Percentiles rank a stretch among this genome's conserved stretches.
Conservation (phyloP, 2,113 vertebrate species). For the Perca schrenkii region DNA sequence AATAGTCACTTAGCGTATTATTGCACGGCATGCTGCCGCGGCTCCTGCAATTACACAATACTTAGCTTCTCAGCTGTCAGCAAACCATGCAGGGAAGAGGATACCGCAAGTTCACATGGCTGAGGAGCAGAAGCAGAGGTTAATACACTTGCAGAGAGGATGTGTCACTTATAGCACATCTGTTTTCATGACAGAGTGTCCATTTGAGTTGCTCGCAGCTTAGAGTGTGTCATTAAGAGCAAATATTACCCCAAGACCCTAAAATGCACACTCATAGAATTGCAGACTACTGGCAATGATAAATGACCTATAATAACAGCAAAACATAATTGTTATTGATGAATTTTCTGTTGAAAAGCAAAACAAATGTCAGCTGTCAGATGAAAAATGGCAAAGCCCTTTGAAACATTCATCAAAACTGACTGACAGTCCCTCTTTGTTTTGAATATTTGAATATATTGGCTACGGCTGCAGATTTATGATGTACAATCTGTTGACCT, state of each 20-base stretch:
- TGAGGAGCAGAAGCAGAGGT: slow-evolving; percentile 50
- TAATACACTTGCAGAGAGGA: slow-evolving; percentile 43
- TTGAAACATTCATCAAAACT: slow-evolving; percentile 29
- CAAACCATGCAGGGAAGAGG: slow-evolving; percentile 44
- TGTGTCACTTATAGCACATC: slow-evolving; percentile 47
- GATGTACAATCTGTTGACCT: slow-evolving; percentile 2
- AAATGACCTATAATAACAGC: slow-evolving; percentile 21
- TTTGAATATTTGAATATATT: slow-evolving; percentile 39
- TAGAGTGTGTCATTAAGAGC: neutral
- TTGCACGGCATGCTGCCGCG: slow-evolving; percentile 59
- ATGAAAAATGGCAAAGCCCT: slow-evolving; percentile 42
- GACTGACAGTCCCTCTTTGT: neutral
- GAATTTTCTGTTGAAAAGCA: slow-evolving; percentile 18
- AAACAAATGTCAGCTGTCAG: slow-evolving; percentile 51
- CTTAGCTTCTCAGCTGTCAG: slow-evolving; percentile 68
- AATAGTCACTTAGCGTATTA: slow-evolving; percentile 76
- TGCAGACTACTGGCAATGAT: slow-evolving; percentile 19
- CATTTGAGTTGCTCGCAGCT: neutral
- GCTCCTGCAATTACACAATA: slow-evolving; percentile 68
- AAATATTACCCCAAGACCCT: neutral
- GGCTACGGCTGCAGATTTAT: slow-evolving; percentile 21
- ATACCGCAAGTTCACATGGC: slow-evolving; percentile 44
- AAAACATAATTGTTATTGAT: slow-evolving; percentile 44
- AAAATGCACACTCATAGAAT: slow-evolving; percentile 11
- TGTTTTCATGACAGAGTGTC: slow-evolving; percentile 22